These are phyloP conservation scores for Drosophila stalkeri DNA, from an alignment of 2,888 invertebrate species.

Conservation along the genomic window DNA sequence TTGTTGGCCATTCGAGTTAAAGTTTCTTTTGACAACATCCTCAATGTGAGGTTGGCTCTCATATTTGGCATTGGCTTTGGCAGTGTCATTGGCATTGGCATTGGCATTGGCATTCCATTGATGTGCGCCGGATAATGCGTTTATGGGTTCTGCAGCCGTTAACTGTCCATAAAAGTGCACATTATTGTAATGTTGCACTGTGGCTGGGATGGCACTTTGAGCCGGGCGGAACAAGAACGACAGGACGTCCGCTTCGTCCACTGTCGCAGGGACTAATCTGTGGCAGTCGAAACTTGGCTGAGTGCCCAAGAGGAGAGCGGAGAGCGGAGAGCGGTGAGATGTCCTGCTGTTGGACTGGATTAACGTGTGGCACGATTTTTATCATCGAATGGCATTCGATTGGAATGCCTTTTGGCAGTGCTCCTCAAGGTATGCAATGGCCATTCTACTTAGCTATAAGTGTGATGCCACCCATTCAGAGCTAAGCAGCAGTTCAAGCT, in stretches of 20 bases:
- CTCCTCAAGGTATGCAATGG: slow-evolving; percentile 57
- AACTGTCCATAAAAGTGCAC: slow-evolving; percentile 81
- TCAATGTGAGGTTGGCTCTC: slow-evolving; percentile 2
- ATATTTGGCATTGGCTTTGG: slow-evolving; percentile 17
- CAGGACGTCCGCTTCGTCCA: slow-evolving; percentile 44
- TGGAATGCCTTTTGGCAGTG: slow-evolving; percentile 68
- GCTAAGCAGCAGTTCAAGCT: background rate
- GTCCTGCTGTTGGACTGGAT: slow-evolving; percentile 69
- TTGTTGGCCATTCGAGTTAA: slow-evolving; percentile 6
- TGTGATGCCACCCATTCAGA: slow-evolving; percentile 24
- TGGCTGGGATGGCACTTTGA: slow-evolving; percentile 63
- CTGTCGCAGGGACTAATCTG: slow-evolving; percentile 39
- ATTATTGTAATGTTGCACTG: slow-evolving; percentile 81
- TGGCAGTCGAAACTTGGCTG: slow-evolving; percentile 25
- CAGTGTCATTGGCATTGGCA: slow-evolving; percentile 48
- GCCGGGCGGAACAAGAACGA: slow-evolving; percentile 59
- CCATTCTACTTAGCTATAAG: slow-evolving; percentile 13
- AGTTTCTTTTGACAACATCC: slow-evolving; percentile 5
- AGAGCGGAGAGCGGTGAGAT: slow-evolving; percentile 23
- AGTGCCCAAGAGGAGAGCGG: slow-evolving; percentile 16
- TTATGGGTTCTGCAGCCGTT: slow-evolving; percentile 78
- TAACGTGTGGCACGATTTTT: slow-evolving; percentile 79
- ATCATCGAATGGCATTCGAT: slow-evolving; percentile 75
- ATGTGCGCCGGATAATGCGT: slow-evolving; percentile 74
- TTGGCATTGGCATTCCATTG: slow-evolving; percentile 63